These are phyloP conservation scores for Furnarius figulus DNA, from an alignment of 2,113 vertebrate species.

Conservation along the genomic window DNA sequence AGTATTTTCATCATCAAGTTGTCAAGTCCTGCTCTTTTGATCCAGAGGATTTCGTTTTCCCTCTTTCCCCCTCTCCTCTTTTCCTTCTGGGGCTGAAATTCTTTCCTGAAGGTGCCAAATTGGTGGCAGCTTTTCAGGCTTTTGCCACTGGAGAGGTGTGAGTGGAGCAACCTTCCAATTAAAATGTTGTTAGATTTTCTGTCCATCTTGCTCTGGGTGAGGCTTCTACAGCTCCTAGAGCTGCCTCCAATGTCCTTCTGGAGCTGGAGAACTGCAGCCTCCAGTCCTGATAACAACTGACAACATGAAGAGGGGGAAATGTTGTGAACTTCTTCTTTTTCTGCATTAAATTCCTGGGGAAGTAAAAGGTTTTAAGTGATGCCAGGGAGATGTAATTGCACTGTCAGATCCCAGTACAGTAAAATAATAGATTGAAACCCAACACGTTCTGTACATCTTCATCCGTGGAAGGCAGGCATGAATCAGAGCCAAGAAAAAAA, in stretches of 20 bases:
- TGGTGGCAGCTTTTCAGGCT: neutral
- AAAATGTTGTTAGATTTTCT: neutral
- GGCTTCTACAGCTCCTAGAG: neutral
- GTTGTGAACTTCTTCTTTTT: neutral
- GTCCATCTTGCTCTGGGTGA: neutral
- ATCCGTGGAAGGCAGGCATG: constrained; percentile 20
- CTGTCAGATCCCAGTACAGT: constrained; percentile 28
- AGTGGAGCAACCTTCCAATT: neutral
- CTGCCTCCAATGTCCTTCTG: neutral
- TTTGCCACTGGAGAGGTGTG: neutral
- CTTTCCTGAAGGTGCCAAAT: neutral
- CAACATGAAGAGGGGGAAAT: neutral
- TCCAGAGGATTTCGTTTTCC: neutral
- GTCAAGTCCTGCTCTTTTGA: neutral
- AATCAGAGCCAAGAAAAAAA: constrained; percentile 59
- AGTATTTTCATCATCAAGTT: neutral
- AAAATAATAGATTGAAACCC: constrained; percentile 51
- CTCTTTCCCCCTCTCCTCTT: neutral
- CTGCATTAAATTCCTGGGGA: neutral
- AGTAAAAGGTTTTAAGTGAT: constrained; percentile 20
- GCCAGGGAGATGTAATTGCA: constrained; percentile 41
- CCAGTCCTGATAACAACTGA: neutral
- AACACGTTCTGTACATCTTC: constrained; percentile 52
- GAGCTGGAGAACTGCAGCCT: neutral
- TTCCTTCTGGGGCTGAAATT: neutral